These are phyloP conservation scores for Nomada ruficornis DNA, from an alignment of 2,888 invertebrate genomes.

Conservation along the genomic window DNA sequence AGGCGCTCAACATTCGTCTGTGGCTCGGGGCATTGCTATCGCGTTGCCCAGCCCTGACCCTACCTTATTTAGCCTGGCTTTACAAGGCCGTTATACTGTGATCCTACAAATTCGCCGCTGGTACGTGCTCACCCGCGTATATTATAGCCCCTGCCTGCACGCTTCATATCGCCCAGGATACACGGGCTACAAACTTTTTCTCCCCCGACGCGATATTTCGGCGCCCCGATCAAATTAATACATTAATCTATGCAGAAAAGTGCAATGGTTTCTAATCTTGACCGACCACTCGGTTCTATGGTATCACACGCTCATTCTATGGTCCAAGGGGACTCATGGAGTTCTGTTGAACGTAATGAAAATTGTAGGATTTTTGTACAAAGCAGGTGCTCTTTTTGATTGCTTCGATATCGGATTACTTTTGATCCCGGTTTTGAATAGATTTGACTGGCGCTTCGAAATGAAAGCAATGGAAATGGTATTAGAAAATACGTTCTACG, in stretches of 20 bases:
- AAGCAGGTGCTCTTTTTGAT: neutral
- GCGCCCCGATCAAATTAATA: conserved; percentile 28
- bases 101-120: conserved; percentile 56
- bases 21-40: conserved; percentile 78
- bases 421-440: neutral
- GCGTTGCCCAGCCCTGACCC: conserved; percentile 79
- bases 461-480: too few species aligned
- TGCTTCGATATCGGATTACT: neutral
- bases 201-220: conserved; percentile 33
- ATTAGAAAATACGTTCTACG: too few species aligned
- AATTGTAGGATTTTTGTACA: neutral
- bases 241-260: neutral
- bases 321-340: neutral
- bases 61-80: conserved; percentile 62
- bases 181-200: neutral
- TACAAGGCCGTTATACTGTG: conserved; percentile 55
- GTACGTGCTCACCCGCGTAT: conserved; percentile 54
- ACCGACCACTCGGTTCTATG: neutral
- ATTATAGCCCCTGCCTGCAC: conserved; percentile 64
- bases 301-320: neutral
- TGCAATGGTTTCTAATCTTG: neutral
- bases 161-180: conserved; percentile 28
- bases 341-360: neutral
- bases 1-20: conserved; percentile 75
- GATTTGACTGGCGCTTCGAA: too few species aligned